phyloP scores from a whole-genome alignment of 2,888 invertebrate species.

The Eupithecia abbreviata region DNA sequence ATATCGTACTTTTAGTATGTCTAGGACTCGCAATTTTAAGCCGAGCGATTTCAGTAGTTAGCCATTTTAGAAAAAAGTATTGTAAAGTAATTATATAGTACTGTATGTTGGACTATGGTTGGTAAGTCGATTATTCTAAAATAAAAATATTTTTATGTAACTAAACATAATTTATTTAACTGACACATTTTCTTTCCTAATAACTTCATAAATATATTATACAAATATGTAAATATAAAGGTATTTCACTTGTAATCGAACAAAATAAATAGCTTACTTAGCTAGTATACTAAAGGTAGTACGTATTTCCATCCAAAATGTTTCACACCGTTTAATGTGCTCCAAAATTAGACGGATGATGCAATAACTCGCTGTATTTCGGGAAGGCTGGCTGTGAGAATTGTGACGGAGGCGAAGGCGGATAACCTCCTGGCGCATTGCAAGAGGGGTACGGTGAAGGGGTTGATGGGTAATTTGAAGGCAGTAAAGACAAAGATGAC shows the following conservation, averaged over 20 bases:
- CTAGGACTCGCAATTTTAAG: conserved; percentile 1
- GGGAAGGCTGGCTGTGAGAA: conserved; percentile 19
- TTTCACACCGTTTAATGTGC: neutral
- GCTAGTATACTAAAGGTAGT: neutral
- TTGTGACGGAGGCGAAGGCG: conserved; percentile 15
- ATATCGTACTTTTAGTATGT: neutral
- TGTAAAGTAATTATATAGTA: neutral
- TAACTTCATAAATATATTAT: neutral
- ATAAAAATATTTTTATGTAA: neutral
- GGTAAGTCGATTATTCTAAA: neutral
- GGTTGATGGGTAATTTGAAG: conserved; percentile 8
- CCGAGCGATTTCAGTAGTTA: neutral
- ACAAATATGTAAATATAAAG: neutral
- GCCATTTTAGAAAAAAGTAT: neutral
- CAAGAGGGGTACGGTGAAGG: conserved; percentile 22
- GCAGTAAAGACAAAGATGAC: neutral
- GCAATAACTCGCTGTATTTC: conserved; percentile 30
- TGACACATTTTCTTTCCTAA: neutral
- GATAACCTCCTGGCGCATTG: conserved; percentile 8
- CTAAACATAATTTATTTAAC: neutral
- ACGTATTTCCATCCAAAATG: neutral
- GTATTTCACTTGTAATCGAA: neutral
- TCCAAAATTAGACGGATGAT: conserved; percentile 25
- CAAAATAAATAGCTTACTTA: neutral
- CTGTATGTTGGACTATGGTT: neutral